Base-by-base conservation (phyloP, 1,140 invertebrate species). In the Cydia strobilella region DNA sequence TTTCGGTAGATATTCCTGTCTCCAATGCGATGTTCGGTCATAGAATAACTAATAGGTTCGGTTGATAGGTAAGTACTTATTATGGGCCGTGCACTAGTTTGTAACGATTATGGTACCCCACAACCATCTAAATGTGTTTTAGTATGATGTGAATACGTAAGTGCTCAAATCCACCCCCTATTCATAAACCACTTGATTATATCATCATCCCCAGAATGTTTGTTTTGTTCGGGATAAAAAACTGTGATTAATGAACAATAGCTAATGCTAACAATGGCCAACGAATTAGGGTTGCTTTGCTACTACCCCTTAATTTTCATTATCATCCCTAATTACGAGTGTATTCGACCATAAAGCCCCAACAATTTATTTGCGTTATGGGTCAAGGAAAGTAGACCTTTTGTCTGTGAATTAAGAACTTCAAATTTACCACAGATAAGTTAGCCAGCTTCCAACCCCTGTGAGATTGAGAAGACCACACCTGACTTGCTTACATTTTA, bases 261-360 rank as follows among this genome's bases (percentile, higher is more conserved):
- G 87, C 84, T 84, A 85, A 84, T 83, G 82, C 80, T 78, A 83
- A 86, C 85, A 88, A 88, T 85, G 76, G 76, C 74, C 63, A 74
- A 77, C 65, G 79, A 77, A 80, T 82, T 82, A 83, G 87, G 86
- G 87, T 83, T 80, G 82, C n/a, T n/a, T n/a, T 25, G 31, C 79
- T 25, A n/a, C 23, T 77, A 80, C 87, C 89, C 85, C 87, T 83
- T 88, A 91, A 92, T 92, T 89, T 89, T 90, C 86, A 91, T 92
- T 92, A 90, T 75, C 71, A 42, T 87, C 90, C 89, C 86, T 90
- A 90, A 90, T 90, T 89, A 89, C 82, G 79, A 77, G 76, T 84
- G 79, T 85, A 82, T 80, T 89, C 87, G 84, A 85, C 83, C 90
- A 76, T 84, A 39, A 13, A 10, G 65, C n/a, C 9, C 72, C 72